Evolutionary conservation across 1,140 invertebrate genomes (phyloP), one percentile per base, ranked within the genome.

Genomic region (Platorchestia sp.): DNA sequence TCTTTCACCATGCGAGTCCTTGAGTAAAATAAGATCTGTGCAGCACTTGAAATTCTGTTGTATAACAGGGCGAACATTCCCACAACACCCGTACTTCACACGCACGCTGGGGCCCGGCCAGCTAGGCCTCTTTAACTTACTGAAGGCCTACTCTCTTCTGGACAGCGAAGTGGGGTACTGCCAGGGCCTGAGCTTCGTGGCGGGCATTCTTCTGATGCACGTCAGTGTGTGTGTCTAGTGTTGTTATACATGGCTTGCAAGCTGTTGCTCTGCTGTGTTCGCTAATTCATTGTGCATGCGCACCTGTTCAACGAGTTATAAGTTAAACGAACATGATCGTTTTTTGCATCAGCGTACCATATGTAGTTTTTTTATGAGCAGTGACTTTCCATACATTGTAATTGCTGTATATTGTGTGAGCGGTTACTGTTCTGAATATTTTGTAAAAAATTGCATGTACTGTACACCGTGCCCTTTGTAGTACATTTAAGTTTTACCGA

Each of bases 111-210:
- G 99, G 0, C 98, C 98, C 6, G 99, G 99, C 0, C 99, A 99
- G 97, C 97, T 99, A 95, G 98, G 99, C 0, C 97, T 99, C 0
- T 99, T 99, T 97, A 99, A 99, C 97, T 97, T 99, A 16, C 97
- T 99, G 0, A 99, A 99, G 97, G 99, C 99, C 0, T 99, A 99
- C 97, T 99, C 99, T 0, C 97, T 99, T 16, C 97, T 99, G 19
- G 99, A 99, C 97, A 98, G 98, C 36, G 99, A 99, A 97, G 98
- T 99, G 14, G 99, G 99, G 0, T 99, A 99, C 97, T 99, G 99
- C 96, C 99, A 99, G 97, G 99, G 99, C 0, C 97, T 99, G 7
- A 99, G 99, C 97, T 99, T 99, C 97, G 98, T 99, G 40, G 99
- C 99, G 96, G 99, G 99, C 22, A 98, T 99, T 7, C 97, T 99